These are phyloP conservation scores for Aspidoscelis tigris DNA, from an alignment of 2,113 vertebrate species.

Conservation along the genomic window DNA sequence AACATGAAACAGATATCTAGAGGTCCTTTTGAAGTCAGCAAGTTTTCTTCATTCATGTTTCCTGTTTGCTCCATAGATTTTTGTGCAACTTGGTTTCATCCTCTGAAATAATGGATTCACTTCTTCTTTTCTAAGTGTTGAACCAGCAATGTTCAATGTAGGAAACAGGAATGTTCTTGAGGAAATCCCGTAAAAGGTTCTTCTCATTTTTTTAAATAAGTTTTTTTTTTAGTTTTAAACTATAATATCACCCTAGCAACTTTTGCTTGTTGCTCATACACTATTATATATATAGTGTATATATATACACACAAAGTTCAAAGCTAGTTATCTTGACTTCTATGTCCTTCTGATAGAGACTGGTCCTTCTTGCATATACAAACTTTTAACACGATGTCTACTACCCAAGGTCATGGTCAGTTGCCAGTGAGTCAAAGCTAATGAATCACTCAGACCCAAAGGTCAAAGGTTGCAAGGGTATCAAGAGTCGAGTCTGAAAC, in stretches of 20 bases:
- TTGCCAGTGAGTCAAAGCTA: too few species aligned
- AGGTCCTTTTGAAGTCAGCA: conserved; percentile 46
- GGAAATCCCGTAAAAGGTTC: background rate
- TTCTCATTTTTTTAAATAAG: background rate
- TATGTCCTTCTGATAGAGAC: too few species aligned
- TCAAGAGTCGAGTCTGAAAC: too few species aligned
- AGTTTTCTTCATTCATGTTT: conserved; percentile 8
- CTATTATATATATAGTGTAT: too few species aligned
- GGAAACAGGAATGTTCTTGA: background rate
- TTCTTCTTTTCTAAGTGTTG: conserved; percentile 1
- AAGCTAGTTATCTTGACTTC: too few species aligned
- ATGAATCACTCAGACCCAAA: too few species aligned
- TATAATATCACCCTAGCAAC: background rate
- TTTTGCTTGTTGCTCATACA: background rate
- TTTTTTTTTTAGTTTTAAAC: background rate
- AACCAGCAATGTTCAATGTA: background rate
- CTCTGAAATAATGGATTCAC: background rate
- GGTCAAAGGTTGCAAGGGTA: too few species aligned
- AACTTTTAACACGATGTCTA: too few species aligned
- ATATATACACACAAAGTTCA: too few species aligned
- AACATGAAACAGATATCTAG: conserved; percentile 37
- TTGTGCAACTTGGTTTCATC: background rate
- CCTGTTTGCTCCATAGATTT: background rate
- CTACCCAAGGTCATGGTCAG: too few species aligned
- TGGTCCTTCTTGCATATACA: too few species aligned